A percentile compares a stretch with the other conserved stretches of the same genome.
These are phyloP conservation scores for Aspidiotus destructor DNA, from an alignment of 2,888 invertebrate species.

Conservation along the genomic window DNA sequence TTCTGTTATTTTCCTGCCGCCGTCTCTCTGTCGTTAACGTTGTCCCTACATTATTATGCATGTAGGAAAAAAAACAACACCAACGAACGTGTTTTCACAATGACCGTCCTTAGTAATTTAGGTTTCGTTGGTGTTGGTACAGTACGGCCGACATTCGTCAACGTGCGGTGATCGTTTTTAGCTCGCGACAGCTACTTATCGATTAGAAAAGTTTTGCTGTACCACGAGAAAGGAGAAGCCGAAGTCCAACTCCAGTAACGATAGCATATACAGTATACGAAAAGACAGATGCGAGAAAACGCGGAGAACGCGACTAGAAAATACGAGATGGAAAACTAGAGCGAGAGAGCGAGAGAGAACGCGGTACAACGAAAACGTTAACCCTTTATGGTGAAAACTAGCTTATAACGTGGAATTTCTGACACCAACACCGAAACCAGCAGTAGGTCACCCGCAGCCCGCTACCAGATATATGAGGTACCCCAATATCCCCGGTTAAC, in stretches of 20 bases:
- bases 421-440: constrained; percentile 33
- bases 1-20: too few relatives aligned
- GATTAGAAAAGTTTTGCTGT: constrained; percentile 11
- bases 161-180: background rate
- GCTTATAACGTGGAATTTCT: constrained; percentile 33
- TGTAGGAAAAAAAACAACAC: background rate
- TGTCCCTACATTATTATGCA: too few relatives aligned
- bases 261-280: background rate
- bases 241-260: too few relatives aligned
- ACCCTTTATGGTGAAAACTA: constrained; percentile 32
- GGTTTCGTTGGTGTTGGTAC: background rate
- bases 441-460: constrained; percentile 31
- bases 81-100: background rate
- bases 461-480: constrained; percentile 33
- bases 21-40: too few relatives aligned
- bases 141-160: too few relatives aligned
- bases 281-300: background rate
- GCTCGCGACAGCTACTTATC: constrained; percentile 13
- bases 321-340: constrained; percentile 1
- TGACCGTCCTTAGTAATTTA: background rate
- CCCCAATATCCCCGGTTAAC: constrained; percentile 30
- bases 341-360: constrained; percentile 3
- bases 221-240: too few relatives aligned
- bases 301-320: constrained; percentile 5
- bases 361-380: constrained; percentile 8